Evolutionary conservation across 2,113 vertebrate genomes (phyloP).

Genomic region (Falcunculus frontatus): DNA sequence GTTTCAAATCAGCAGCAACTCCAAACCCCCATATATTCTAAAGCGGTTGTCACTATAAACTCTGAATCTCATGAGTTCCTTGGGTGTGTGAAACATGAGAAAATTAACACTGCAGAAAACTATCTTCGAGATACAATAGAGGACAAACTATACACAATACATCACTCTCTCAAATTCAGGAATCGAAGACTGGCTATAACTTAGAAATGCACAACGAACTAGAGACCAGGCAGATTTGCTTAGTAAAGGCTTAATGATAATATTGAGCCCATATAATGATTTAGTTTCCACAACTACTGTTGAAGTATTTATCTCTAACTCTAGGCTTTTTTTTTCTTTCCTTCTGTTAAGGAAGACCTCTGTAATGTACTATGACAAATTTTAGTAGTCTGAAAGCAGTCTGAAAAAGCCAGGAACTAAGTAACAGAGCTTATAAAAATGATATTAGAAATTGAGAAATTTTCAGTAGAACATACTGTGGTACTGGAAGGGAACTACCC

Average conservation of each 20-base stretch:
- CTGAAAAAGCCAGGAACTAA: neutral
- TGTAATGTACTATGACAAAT: neutral
- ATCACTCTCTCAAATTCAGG: neutral
- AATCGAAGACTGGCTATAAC: neutral
- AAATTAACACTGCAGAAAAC: neutral
- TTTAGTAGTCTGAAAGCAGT: neutral
- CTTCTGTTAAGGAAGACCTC: neutral
- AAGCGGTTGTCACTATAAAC: neutral
- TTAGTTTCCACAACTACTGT: neutral
- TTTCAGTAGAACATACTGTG: neutral
- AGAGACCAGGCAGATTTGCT: neutral
- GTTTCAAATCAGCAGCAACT: neutral
- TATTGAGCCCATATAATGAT: neutral
- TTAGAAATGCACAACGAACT: neutral
- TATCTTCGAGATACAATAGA: neutral
- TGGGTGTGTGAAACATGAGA: neutral
- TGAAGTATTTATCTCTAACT: neutral
- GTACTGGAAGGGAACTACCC: neutral
- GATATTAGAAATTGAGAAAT: neutral
- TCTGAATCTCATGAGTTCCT: neutral
- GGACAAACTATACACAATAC: neutral
- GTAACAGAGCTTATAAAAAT: neutral
- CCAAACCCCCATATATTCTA: neutral
- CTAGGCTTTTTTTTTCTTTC: neutral
- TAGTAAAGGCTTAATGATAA: neutral